Conservation (phyloP, 1,140 invertebrate species). For the Drosophila watanabei region DNA sequence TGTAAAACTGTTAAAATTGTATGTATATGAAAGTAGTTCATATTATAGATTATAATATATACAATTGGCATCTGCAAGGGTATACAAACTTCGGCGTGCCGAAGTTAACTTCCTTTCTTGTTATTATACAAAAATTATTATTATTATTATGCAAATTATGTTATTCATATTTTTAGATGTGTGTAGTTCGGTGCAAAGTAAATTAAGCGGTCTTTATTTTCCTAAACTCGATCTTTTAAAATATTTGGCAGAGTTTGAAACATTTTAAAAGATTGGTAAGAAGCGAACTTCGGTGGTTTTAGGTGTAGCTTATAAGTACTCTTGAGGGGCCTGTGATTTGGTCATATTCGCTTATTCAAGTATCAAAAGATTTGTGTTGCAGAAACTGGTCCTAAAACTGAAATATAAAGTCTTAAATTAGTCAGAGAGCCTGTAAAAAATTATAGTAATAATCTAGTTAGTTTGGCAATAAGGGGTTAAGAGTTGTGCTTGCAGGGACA, state of each 20-base stretch:
- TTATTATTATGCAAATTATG: too few relatives aligned
- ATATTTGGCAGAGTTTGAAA: too few relatives aligned
- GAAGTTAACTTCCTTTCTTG: too few relatives aligned
- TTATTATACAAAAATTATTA: too few relatives aligned
- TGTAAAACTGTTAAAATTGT: too few relatives aligned
- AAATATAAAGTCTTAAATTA: too few relatives aligned
- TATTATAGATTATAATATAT: too few relatives aligned
- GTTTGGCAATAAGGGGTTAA: conserved; percentile 2
- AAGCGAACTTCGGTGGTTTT: neutral
- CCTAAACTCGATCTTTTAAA: neutral
- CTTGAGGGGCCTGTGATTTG: too few relatives aligned
- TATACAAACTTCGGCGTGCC: too few relatives aligned
- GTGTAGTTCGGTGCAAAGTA: neutral
- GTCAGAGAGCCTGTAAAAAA: neutral
- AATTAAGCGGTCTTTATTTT: neutral
- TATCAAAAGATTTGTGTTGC: neutral
- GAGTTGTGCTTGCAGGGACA: neutral
- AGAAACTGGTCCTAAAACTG: too few relatives aligned
- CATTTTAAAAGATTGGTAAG: neutral
- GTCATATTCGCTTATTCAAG: neutral
- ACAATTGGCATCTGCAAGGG: too few relatives aligned
- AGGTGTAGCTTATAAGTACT: neutral
- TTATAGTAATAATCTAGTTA: neutral
- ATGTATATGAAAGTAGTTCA: too few relatives aligned
- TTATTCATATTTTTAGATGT: neutral